Base-by-base conservation (phyloP, 2,113 vertebrate species). In the Natator depressus region DNA sequence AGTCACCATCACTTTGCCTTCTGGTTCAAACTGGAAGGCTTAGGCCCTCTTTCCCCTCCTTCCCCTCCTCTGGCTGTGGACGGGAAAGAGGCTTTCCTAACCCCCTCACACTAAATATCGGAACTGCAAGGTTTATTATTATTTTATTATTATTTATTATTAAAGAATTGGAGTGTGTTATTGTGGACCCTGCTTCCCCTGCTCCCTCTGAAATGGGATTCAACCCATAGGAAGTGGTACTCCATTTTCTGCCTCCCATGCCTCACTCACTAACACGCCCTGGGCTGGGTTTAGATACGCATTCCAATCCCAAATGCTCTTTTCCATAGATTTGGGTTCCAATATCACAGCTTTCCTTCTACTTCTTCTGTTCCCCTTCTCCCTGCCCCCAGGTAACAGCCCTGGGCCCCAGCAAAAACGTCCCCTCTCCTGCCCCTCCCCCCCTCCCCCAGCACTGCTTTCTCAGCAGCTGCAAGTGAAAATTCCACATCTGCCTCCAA, bases 401-500 rank as follows among this genome's bases (percentile, higher is more conserved):
- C 94, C 96, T 96, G 95, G 97, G 96, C 96, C 95, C 89, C 92
- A 83, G 89, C 16, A 88, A 94, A 92, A 92, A 96, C 81, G 95
- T 94, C 95, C 96, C 95, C 94, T 97, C 65, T 38, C 35, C 65
- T 42, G 22, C 12, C 20, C 42, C 6, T 35, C 95, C 97, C 97
- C 95, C 95, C 89, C 95, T 93, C 91, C 96, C 93, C 82, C 85
- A 93, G 31, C 92, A 95, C 87, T 31, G 65, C 90, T 89, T 95
- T 97, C 96, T 96, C 92, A 95, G 95, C 95, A 97, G 97, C 96
- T 97, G 96, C 91, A 93, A 91, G 95, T 6, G 1, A 95, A 97
- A 95, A 97, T 90, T 93, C 96, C 95, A 97, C 96, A 97, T 96
- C 97, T 97, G 96, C 96, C 95, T 96, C 96, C 95, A 96, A 93